Conservation (phyloP, 1,140 invertebrate genomes). For the Harpegnathos saltator region DNA sequence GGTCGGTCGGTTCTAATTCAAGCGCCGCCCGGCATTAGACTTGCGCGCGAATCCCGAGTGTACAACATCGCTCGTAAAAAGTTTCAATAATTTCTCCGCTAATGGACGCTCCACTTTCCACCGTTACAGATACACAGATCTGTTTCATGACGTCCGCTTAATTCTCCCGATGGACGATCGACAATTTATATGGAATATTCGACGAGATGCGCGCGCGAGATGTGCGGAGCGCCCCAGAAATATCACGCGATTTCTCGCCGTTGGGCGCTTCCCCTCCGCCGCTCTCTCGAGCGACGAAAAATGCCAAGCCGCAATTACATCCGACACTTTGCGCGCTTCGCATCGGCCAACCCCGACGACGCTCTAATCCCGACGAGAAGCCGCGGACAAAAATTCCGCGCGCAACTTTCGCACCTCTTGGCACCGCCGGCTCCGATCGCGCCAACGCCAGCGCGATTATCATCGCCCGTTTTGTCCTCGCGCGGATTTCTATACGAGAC, state of each 20-base stretch:
- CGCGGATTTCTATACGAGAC: background rate
- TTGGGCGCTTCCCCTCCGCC: no score
- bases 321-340: no score
- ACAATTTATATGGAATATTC: slow-evolving; percentile 2
- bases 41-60: no score
- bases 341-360: no score
- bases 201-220: background rate
- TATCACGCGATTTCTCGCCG: background rate
- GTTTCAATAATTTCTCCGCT: background rate
- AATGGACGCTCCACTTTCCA: background rate
- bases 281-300: no score
- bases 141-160: background rate
- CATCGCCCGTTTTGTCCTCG: background rate
- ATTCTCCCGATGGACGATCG: background rate
- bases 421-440: background rate
- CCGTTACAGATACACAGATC: background rate
- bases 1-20: no score
- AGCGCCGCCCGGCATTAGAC: background rate
- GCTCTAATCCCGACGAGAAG: background rate
- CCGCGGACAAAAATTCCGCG: background rate
- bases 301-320: no score
- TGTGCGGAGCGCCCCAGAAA: background rate
- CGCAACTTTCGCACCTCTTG: background rate
- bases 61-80: background rate
- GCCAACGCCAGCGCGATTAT: background rate